Conservation (phyloP, 2,888 invertebrate genomes). For the Sphaerophoria rueppellii region DNA sequence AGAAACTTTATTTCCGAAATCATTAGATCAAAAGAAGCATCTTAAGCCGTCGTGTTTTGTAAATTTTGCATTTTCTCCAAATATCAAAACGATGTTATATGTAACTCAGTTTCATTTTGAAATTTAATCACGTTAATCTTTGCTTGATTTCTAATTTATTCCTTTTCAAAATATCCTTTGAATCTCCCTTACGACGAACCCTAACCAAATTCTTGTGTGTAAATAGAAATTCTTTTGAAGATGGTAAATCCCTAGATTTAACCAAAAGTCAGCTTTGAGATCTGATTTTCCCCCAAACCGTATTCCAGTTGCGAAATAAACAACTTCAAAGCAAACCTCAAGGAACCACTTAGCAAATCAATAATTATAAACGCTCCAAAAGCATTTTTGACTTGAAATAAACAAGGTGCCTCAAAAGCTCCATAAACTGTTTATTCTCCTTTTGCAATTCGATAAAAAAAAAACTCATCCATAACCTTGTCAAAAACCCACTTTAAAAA, state of each 20-base stretch:
- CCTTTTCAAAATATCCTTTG: neutral
- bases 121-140: no score
- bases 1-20: no score
- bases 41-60: no score
- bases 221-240: neutral
- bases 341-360: conserved; percentile 45
- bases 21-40: no score
- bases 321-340: neutral
- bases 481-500: neutral
- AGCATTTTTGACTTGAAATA: neutral
- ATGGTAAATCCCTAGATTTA: neutral
- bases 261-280: neutral
- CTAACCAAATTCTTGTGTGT: neutral
- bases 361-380: conserved; percentile 5
- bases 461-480: neutral
- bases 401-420: neutral
- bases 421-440: conserved; percentile 7
- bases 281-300: neutral
- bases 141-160: neutral
- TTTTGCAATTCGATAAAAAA: neutral
- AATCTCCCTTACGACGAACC: neutral
- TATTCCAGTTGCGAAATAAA: neutral
- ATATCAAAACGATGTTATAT: no score
- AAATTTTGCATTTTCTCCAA: no score
- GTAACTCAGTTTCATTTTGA: no score